Conservation (phyloP, 2,888 invertebrate genomes). For the Neria commutata region DNA sequence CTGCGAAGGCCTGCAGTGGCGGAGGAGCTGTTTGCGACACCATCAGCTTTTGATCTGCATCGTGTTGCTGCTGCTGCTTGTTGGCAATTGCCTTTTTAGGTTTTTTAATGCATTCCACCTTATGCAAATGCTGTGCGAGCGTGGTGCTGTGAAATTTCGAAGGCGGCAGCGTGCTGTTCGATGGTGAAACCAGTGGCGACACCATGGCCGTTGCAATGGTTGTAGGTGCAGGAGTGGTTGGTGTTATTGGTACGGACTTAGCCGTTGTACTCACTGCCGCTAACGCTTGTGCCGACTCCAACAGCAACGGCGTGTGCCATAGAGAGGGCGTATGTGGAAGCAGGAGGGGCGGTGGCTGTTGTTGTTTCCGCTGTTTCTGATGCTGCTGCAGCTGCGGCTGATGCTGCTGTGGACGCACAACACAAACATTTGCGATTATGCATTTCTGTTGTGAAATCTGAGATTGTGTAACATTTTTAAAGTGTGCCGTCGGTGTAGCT, state of each 20-base stretch:
- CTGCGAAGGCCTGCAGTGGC: slow-evolving; percentile 4
- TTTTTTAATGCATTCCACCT: slow-evolving; percentile 55
- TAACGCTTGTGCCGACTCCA: slow-evolving; percentile 40
- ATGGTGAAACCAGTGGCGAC: slow-evolving; percentile 37
- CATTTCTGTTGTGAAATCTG: slow-evolving; percentile 43
- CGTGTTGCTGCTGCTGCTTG: slow-evolving; percentile 36
- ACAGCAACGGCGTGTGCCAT: slow-evolving; percentile 54
- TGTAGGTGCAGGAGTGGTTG: slow-evolving; percentile 41
- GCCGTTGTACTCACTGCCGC: slow-evolving; percentile 43
- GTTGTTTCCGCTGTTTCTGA: slow-evolving; percentile 32
- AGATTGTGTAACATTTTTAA: slow-evolving; percentile 53
- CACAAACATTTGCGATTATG: slow-evolving; percentile 45
- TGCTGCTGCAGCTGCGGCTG: slow-evolving; percentile 34
- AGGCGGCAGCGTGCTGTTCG: slow-evolving; percentile 46
- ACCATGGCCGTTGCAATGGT: slow-evolving; percentile 48
- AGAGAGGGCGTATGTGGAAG: slow-evolving; percentile 51
- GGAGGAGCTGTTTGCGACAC: neutral
- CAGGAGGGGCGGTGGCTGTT: slow-evolving; percentile 43
- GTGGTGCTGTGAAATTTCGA: slow-evolving; percentile 60
- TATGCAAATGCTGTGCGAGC: slow-evolving; percentile 57
- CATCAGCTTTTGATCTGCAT: neutral
- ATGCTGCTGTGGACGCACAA: slow-evolving; percentile 52
- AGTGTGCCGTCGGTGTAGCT: slow-evolving; percentile 41
- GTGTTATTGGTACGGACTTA: slow-evolving; percentile 41
- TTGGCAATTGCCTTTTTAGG: slow-evolving; percentile 38